Evolutionary conservation across 2,113 vertebrate species (phyloP).

Genomic region (Pionites leucogaster): DNA sequence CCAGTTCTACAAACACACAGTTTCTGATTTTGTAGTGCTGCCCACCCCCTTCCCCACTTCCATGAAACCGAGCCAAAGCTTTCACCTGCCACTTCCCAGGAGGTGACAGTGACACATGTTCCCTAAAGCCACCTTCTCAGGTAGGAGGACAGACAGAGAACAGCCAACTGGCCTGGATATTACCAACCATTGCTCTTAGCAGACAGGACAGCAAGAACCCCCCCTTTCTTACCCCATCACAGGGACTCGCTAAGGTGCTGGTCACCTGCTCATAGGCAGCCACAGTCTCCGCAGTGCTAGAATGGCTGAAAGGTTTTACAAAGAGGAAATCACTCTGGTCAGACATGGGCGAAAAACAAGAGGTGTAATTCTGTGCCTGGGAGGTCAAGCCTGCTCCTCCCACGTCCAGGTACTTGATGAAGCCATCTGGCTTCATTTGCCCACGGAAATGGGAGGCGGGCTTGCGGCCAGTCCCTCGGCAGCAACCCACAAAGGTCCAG

Average conservation of each 20-base stretch:
- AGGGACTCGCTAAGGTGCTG: slow-evolving; percentile 68
- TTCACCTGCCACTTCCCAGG: background rate
- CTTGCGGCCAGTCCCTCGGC: slow-evolving; percentile 76
- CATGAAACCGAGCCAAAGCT: background rate
- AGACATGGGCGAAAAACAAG: slow-evolving; percentile 87
- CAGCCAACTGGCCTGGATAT: background rate
- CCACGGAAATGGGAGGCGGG: slow-evolving; percentile 82
- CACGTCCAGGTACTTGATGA: slow-evolving; percentile 90
- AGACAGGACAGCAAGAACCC: background rate
- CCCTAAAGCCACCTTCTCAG: background rate
- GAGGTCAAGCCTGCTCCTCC: slow-evolving; percentile 81
- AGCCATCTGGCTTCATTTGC: slow-evolving; percentile 87
- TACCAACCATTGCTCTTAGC: background rate
- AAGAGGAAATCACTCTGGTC: slow-evolving; percentile 89
- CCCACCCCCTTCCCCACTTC: background rate
- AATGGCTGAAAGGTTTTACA: slow-evolving; percentile 82
- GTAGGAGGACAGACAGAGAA: background rate
- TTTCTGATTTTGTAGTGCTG: background rate
- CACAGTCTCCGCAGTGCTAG: slow-evolving; percentile 71
- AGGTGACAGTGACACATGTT: background rate
- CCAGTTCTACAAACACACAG: background rate
- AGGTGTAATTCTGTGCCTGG: slow-evolving; percentile 83
- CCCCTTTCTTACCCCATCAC: slow-evolving; percentile 66
- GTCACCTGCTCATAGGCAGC: slow-evolving; percentile 63
- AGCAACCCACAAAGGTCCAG: slow-evolving; percentile 72